Base-by-base conservation (phyloP, 2,888 invertebrate species). In the Podabrus alpinus region DNA sequence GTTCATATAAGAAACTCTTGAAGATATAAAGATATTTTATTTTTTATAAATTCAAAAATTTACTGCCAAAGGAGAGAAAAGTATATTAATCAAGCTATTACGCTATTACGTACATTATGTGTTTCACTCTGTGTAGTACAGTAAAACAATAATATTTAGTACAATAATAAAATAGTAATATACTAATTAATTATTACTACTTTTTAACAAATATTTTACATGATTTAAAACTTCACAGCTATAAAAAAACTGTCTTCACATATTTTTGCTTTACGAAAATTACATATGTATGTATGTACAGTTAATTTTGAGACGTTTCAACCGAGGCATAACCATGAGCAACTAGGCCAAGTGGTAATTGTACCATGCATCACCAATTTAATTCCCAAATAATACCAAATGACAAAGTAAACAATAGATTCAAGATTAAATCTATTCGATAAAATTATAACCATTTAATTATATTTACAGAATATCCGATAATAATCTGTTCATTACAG, bases 261-360 rank as follows among this genome's bases (percentile, higher is more conserved):
- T 71, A 67, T 67, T 71, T 62, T 64, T 64, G 66, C 66, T 68
- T 70, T 72, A 68, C 69, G 21, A 60, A 75, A 75, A 75, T 73
- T 75, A 69, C 72, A 72, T 21, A 66, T 72, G 45, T 45, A 66
- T 72, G 45, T 45, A 45, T 45, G 67, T 69, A 75, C 75, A 75
- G 75, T 75, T 75, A 75, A 75, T 72, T 73, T 73, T 29, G 29
- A 73, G 72, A 69, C 68, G 72, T 60, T 66, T 64, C 59, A 69
- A 73, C 72, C 69, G 75, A 75, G 69, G 67, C 72, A 68, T 68
- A 74, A 75, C 75, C 17, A 19, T 75, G 72, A 75, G 60, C 75
- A 75, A 69, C 66, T 75, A 72, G 75, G 75, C 72, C 75, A 75
- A 59, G 69, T 72, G 70, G 75, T 72, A 72, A 67, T 72, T 15